Conservation (phyloP, 2,888 invertebrate species). For the Rotaria sp. region DNA sequence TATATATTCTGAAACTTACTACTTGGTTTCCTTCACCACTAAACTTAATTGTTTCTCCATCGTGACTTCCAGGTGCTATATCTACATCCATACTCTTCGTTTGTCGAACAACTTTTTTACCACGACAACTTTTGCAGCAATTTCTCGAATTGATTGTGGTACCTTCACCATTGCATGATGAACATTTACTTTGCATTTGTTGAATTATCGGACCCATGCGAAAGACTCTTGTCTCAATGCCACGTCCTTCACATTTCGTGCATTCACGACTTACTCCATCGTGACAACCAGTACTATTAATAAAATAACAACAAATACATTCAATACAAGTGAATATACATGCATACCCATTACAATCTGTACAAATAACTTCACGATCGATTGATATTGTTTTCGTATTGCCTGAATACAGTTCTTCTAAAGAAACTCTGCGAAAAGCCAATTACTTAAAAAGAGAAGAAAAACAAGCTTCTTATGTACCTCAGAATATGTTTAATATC, state of each 20-base stretch:
- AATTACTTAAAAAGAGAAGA: background rate
- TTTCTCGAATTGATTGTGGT: background rate
- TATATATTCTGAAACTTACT: background rate
- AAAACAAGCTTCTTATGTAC: background rate
- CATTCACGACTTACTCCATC: slow-evolving; percentile 64
- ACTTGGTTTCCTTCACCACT: background rate
- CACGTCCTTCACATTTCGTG: slow-evolving; percentile 69
- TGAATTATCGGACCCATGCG: background rate
- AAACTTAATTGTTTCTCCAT: background rate
- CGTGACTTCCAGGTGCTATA: background rate
- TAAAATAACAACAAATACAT: background rate
- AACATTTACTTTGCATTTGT: background rate
- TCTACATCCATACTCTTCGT: background rate
- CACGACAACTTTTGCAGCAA: background rate
- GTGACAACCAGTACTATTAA: slow-evolving; percentile 62
- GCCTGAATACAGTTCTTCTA: slow-evolving; percentile 84
- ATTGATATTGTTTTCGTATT: slow-evolving; percentile 74
- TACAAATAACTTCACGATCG: slow-evolving; percentile 73
- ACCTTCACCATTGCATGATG: background rate
- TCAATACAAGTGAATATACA: background rate
- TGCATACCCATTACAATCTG: slow-evolving; percentile 66
- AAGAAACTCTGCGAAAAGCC: slow-evolving; percentile 62
- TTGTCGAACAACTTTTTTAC: background rate
- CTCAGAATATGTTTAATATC: background rate
- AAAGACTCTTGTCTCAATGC: slow-evolving; percentile 48